Percentiles rank a stretch among this genome's conserved stretches.
Evolutionary conservation across 2,113 vertebrate genomes (phyloP).

Genomic region (Dasypus novemcinctus): DNA sequence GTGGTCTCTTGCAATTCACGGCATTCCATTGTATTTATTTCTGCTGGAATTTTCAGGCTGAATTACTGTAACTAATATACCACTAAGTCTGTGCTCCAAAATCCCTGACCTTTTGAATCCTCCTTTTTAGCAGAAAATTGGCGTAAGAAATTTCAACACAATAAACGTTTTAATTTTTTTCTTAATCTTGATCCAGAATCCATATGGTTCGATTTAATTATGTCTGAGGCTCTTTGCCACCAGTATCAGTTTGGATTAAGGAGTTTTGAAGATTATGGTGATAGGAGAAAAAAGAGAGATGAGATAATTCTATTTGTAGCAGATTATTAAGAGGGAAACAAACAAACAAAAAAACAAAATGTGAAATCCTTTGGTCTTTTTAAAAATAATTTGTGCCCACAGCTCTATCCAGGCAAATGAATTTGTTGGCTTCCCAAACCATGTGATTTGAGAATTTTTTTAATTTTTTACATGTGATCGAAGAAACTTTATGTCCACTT

Average conservation of each 20-base stretch:
- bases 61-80: constrained; percentile 86
- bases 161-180: constrained; percentile 80
- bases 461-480: constrained; percentile 45
- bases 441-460: constrained; percentile 52
- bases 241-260: constrained; percentile 73
- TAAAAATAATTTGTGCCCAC: constrained; percentile 45
- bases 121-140: constrained; percentile 83
- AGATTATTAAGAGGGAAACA: constrained; percentile 57
- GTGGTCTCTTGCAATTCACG: constrained; percentile 81
- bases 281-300: constrained; percentile 64
- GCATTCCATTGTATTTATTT: constrained; percentile 83
- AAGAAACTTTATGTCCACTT: constrained; percentile 32
- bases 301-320: constrained; percentile 72
- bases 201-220: constrained; percentile 76
- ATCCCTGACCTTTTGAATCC: constrained; percentile 82
- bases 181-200: constrained; percentile 82
- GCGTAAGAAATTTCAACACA: constrained; percentile 83
- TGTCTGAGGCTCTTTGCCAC: constrained; percentile 73
- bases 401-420: constrained; percentile 4
- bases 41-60: constrained; percentile 85
- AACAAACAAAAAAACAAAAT: constrained; percentile 69
- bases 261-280: constrained; percentile 74
- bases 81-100: constrained; percentile 80
- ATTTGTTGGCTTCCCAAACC: background rate
- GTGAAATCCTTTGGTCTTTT: constrained; percentile 56